Base-by-base conservation (phyloP, 2,888 invertebrate species). In the Buathra laborator region DNA sequence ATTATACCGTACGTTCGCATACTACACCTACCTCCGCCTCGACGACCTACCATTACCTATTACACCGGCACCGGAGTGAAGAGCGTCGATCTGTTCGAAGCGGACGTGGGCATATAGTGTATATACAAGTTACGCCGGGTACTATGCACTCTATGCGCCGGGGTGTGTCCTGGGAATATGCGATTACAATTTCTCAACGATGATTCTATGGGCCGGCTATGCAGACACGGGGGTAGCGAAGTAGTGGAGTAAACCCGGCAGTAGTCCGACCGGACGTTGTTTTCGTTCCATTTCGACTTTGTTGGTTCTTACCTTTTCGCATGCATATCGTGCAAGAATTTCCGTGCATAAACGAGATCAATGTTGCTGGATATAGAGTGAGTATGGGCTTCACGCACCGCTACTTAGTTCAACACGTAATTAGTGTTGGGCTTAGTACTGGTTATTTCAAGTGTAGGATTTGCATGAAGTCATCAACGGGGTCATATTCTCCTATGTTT, bases 21-120 rank as follows among this genome's bases (percentile, higher is more conserved):
- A 51, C 80, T 84, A 78, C 78, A 82, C 81, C 84, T 82, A 81
- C 79, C 82, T 62, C 14, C 74, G 85, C 83, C 81, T 76, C 86
- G 75, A 70, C 87, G 86, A 83, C 70, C 81, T 84, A 83, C 86
- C 82, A 86, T 87, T 83, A 77, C 71, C 84, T 83, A 87, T 87
- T 87, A 84, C 87, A 74, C 43, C 75, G 72, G 72, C 59, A 75
- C 43, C 67, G 37, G 71, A 74, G 53, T 48, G 74, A 68, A 74
- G 80, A 77, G 80, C 80, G 70, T 46, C 62, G 78, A 74, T 81
- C 81, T 78, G 43, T 75, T 78, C 70, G 46, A 71, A 75, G 56
- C 66, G 74, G 32, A 59, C 70, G 85, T 85, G 85, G 82, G 82
- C 82, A 82, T 75, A 75, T 46, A 68, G 75, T 78, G 37, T 37